A percentile compares a stretch with the other conserved stretches of the same genome.
Evolutionary conservation across 1,140 invertebrate genomes (phyloP).

Genomic region (Streblospio benedicti): DNA sequence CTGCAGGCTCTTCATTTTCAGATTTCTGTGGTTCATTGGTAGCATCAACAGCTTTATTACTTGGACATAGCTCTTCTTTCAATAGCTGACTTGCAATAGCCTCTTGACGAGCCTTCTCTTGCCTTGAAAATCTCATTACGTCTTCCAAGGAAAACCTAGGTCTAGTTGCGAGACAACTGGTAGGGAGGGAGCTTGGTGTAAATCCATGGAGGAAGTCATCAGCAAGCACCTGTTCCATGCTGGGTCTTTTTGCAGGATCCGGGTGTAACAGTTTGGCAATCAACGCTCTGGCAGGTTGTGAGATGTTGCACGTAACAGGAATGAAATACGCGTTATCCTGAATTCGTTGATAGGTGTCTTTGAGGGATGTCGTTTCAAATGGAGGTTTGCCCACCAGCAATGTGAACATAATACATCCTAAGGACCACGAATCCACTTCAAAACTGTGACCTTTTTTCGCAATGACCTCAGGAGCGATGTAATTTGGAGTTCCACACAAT

Average conservation of each 20-base stretch:
- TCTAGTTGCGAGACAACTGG: slow-evolving; percentile 82
- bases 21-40: too few species aligned
- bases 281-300: slow-evolving; percentile 63
- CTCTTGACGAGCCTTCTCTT: slow-evolving; percentile 35
- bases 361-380: slow-evolving; percentile 78
- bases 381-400: slow-evolving; percentile 87
- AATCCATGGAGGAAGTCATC: slow-evolving; percentile 72
- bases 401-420: slow-evolving; percentile 79
- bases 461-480: slow-evolving; percentile 92
- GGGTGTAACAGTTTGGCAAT: slow-evolving; percentile 75
- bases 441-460: slow-evolving; percentile 88
- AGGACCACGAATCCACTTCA: slow-evolving; percentile 93
- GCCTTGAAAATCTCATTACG: slow-evolving; percentile 25
- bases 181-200: slow-evolving; percentile 70
- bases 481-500: slow-evolving; percentile 95
- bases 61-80: background rate
- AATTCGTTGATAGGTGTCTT: slow-evolving; percentile 82
- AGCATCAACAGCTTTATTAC: too few species aligned
- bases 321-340: slow-evolving; percentile 85
- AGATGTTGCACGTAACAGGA: slow-evolving; percentile 58
- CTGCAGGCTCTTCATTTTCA: slow-evolving; percentile 39
- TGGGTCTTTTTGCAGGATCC: slow-evolving; percentile 70
- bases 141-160: slow-evolving; percentile 73
- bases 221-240: slow-evolving; percentile 63
- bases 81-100: slow-evolving; percentile 29